Evolutionary conservation across 2,888 invertebrate species (phyloP).

Genomic region (Lepas anatifera): DNA sequence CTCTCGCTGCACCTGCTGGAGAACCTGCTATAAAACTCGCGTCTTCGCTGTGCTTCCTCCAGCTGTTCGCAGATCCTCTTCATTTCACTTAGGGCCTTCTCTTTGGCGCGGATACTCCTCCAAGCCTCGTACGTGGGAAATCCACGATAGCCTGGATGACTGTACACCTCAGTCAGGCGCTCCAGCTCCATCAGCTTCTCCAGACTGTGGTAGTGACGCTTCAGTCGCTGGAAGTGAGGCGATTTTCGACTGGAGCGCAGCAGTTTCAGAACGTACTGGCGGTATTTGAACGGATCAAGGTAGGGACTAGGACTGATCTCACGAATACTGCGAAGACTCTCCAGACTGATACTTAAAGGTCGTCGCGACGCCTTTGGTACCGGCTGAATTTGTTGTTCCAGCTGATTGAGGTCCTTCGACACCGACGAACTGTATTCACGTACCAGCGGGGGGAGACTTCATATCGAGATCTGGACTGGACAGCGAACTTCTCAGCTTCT

Average conservation of each 20-base stretch:
- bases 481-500: background rate
- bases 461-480: background rate
- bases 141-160: background rate
- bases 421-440: background rate
- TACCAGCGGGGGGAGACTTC: background rate
- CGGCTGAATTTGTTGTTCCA: no score
- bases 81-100: slow-evolving; percentile 69
- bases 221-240: slow-evolving; percentile 68
- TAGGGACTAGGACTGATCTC: background rate
- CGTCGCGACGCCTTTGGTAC: background rate
- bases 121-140: slow-evolving; percentile 77
- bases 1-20: slow-evolving; percentile 48
- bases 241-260: slow-evolving; percentile 53
- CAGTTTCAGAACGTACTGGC: slow-evolving; percentile 52
- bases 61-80: slow-evolving; percentile 61
- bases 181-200: slow-evolving; percentile 74
- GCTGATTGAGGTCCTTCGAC: background rate
- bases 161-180: slow-evolving; percentile 38
- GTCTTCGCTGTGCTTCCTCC: slow-evolving; percentile 63
- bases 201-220: slow-evolving; percentile 69
- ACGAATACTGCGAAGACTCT: slow-evolving; percentile 23
- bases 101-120: slow-evolving; percentile 63
- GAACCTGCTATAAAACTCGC: slow-evolving; percentile 68
- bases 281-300: slow-evolving; percentile 35
- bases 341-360: slow-evolving; percentile 17